Evolutionary conservation across 2,797 vertebrate genomes (phyloP).

Genomic region (Lacerta bilineata): DNA sequence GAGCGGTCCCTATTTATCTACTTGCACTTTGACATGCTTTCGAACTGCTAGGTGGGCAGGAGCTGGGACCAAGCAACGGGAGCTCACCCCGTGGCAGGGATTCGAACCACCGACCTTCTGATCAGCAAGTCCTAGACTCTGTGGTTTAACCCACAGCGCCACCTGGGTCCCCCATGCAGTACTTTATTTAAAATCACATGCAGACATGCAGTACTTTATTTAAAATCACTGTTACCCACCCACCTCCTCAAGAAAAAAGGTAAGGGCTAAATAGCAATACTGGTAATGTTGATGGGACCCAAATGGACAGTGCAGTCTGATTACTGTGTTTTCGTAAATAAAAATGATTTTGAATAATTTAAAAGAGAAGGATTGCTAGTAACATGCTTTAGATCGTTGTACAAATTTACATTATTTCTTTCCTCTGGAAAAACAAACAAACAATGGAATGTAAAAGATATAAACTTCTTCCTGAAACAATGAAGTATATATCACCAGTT

Average conservation of each 20-base stretch:
- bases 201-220: neutral
- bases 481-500: slow-evolving; percentile 38
- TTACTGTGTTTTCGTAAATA: slow-evolving; percentile 18
- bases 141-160: no score
- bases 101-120: no score
- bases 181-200: neutral
- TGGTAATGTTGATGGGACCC: neutral
- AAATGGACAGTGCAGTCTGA: neutral
- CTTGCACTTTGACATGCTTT: no score
- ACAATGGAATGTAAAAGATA: slow-evolving; percentile 3
- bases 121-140: no score
- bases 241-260: neutral
- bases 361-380: slow-evolving; percentile 10
- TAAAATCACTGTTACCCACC: neutral
- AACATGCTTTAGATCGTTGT: slow-evolving; percentile 2
- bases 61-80: no score
- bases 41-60: no score
- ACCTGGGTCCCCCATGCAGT: no score
- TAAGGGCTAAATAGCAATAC: neutral
- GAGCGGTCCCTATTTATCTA: no score
- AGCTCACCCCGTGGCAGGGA: no score
- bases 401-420: neutral
- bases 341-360: neutral
- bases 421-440: slow-evolving; percentile 25
- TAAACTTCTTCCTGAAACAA: slow-evolving; percentile 13